Evolutionary conservation across 1,140 invertebrate species (phyloP).

Genomic region (Pogonomyrmex californicus): DNA sequence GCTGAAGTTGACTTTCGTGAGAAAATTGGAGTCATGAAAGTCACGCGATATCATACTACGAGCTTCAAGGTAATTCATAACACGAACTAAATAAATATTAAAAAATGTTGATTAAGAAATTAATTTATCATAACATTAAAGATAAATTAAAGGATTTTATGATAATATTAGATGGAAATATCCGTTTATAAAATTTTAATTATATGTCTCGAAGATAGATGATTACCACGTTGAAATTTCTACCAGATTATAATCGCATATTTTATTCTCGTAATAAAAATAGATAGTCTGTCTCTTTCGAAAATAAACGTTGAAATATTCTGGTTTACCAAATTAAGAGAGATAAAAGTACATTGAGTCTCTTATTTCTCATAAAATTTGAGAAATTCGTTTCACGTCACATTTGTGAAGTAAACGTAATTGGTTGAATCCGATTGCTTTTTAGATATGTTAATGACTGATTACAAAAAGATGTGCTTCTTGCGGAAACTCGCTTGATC

Average conservation of each 20-base stretch:
- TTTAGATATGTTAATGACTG: constrained; percentile 35
- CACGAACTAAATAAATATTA: constrained; percentile 10
- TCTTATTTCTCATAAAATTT: not conserved
- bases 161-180: not conserved
- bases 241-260: not conserved
- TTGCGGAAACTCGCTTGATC: constrained; percentile 10
- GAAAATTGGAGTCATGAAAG: constrained; percentile 8
- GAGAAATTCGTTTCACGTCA: not conserved
- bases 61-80: not conserved
- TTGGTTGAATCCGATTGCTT: not conserved
- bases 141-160: not conserved
- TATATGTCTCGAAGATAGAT: not conserved
- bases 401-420: constrained; percentile 25
- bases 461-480: constrained; percentile 40
- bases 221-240: not conserved
- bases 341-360: not conserved
- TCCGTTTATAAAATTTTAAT: not conserved
- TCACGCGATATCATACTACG: not conserved
- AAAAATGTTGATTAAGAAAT: not conserved
- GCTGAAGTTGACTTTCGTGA: not conserved
- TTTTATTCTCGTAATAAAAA: not conserved
- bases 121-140: not conserved
- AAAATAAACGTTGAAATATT: constrained; percentile 11
- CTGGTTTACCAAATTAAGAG: not conserved
- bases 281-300: not conserved